Evolutionary conservation across 2,797 vertebrate species (phyloP), one percentile per base, ranked within the genome.

Genomic region (Pangasius sanitwongsei): DNA sequence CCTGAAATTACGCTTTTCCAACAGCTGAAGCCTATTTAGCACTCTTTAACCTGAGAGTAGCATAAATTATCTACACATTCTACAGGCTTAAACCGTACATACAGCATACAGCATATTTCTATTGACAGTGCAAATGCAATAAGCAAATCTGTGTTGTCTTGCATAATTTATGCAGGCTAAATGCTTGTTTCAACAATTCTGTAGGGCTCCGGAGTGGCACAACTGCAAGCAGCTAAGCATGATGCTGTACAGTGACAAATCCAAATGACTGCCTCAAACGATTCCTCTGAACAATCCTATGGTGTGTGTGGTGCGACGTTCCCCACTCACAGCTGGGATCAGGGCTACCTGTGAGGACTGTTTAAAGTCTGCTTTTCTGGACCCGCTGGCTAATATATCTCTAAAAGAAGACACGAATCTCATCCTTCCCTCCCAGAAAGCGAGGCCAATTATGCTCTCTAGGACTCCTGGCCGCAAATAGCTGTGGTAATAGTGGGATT

Each of bases 401-500:
- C 72, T 12, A 57, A 34, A 48, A 57, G 48, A 53, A 78, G 13
- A 20, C 28, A 31, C 16, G 50, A 80, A 55, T 31, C n/a, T n/a
- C 28, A 34, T 80, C 48, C 28, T 78, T 57, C 78, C 20, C 31
- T 59, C 75, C 75, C 78, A 57, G 34, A 25, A 20, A 37, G 31
- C 20, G 31, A 82, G n/a, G 20, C 78, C 34, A 37, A 23, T 57
- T 80, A 59, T 37, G 41, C 53, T 23, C 78, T 81, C 78, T 59
- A 37, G 34, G 31, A 37, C 55, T 57, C 78, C 78, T 37, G 53
- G n/a, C 55, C 20, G 3, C 55, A 59, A 59, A 82, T 37, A 59
- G 78, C 59, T 83, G 81, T 63, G 81, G 23, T 44, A 63, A 83
- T 1, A n/a, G 37, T 28, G 81, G 81, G 59, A 63, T 65, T n/a